Base-by-base conservation (phyloP, 2,888 invertebrate genomes). In the Yponomeuta evonymella region DNA sequence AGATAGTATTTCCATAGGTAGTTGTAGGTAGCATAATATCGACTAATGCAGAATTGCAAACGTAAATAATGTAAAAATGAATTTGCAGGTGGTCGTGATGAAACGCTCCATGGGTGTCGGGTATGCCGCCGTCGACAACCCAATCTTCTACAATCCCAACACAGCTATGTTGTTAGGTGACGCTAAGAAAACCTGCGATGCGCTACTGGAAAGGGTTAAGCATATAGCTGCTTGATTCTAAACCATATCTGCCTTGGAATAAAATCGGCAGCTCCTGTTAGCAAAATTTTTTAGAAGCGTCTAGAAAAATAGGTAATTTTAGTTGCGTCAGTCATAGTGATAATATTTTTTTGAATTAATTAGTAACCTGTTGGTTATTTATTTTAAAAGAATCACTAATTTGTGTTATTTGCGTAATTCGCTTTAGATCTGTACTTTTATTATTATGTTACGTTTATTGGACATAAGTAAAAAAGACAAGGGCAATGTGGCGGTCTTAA, bases 111-210 rank as follows among this genome's bases (percentile, higher is more conserved):
- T 97, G 79, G 97, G 97, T 70, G 97, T 97, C 0, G 95, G 98
- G 1, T 98, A 98, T 84, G 97, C 97, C 0, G 97, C 97, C 0
- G 97, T 98, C 0, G 98, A 98, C 86, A 98, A 98, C 87, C 97
- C 97, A 8, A 95, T 98, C 75, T 98, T 98, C 93, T 98, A 97
- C 93, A 97, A 97, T 84, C 94, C 95, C 29, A 97, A 98, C 90
- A 97, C 97, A 0, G 93, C 94, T 69, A 95, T 98, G 98, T 93
- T 98, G 81, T 93, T 98, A 36, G 97, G 97, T 63, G 97, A 98
- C 83, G 97, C 97, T 70, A 98, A 98, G 94, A 97, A 97, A 85
- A 97, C 97, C 9, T 97, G 97, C 83, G 97, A 97, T 83, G 95
- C 95, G 12, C 93, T 98, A 15, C 93, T 97, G 69, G 91, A 93